Percentiles rank a stretch among this genome's conserved stretches.
These are phyloP conservation scores for Lutraria rhynchaena DNA, from an alignment of 1,140 invertebrate genomes.

Conservation along the genomic window DNA sequence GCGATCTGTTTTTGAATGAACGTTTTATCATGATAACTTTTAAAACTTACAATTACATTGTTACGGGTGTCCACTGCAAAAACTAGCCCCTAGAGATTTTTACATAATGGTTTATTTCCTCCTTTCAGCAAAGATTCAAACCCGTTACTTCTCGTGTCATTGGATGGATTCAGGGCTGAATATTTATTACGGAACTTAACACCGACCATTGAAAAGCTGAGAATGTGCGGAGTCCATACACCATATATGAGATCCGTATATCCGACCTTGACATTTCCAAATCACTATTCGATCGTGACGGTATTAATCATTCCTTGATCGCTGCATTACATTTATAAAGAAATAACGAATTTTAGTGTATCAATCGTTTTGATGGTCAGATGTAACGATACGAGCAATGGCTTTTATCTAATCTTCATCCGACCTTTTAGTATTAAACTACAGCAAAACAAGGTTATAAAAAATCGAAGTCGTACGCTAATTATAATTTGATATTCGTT, in stretches of 20 bases:
- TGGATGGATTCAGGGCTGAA: conserved; percentile 89
- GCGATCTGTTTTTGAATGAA: too few species aligned
- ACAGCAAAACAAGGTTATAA: too few species aligned
- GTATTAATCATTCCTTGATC: too few species aligned
- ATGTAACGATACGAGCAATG: too few species aligned
- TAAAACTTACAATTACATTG: not conserved
- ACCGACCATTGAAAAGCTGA: conserved; percentile 84
- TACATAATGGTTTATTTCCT: not conserved
- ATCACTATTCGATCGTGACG: conserved; percentile 85
- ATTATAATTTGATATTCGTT: too few species aligned
- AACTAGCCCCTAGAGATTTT: not conserved
- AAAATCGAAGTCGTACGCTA: too few species aligned
- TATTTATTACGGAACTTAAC: conserved; percentile 85
- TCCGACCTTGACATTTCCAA: conserved; percentile 90
- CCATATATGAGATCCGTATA: conserved; percentile 87
- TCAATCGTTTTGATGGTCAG: too few species aligned
- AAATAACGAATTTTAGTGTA: too few species aligned
- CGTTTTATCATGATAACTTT: not conserved
- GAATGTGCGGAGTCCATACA: conserved; percentile 84
- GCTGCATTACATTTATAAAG: too few species aligned
- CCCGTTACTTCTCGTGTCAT: conserved; percentile 84
- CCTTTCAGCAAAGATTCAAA: conserved; percentile 29
- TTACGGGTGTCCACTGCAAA: not conserved
- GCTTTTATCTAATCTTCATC: too few species aligned
- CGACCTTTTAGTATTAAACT: too few species aligned